These are phyloP conservation scores for Bolborhynchus lineola DNA, from an alignment of 2,113 vertebrate species.

Conservation along the genomic window DNA sequence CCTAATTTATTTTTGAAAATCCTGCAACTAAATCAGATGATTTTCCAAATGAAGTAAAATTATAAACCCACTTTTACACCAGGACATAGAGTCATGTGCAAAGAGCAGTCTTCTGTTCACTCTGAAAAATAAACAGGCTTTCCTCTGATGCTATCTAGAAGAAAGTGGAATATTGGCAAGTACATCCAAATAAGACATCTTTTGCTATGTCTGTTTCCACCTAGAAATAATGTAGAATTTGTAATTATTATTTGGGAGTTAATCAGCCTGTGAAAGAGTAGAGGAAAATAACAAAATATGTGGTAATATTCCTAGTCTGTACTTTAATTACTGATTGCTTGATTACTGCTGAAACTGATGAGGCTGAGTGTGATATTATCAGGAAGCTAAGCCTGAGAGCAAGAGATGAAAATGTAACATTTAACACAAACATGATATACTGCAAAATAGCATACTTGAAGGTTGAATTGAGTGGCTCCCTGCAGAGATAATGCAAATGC, in stretches of 20 bases:
- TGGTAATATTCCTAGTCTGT: not conserved
- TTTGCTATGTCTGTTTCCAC: not conserved
- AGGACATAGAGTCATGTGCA: not conserved
- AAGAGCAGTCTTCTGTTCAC: not conserved
- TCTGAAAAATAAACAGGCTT: not conserved
- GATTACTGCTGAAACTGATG: slow-evolving; percentile 42
- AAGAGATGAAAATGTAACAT: slow-evolving; percentile 12
- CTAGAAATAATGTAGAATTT: not conserved
- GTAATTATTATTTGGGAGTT: not conserved
- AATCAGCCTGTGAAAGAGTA: not conserved
- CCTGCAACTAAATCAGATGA: not conserved
- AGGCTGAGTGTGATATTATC: not conserved
- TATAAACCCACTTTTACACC: not conserved
- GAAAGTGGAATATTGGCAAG: not conserved
- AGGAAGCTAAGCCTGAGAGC: slow-evolving; percentile 14
- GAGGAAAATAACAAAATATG: not conserved
- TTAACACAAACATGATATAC: not conserved
- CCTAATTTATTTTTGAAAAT: not conserved
- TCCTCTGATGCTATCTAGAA: not conserved
- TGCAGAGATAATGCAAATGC: not conserved
- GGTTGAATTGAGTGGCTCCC: not conserved
- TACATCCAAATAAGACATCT: not conserved
- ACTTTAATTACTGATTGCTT: slow-evolving; percentile 39
- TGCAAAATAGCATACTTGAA: not conserved
- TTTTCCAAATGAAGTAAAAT: not conserved